Conservation (phyloP, 1,140 invertebrate genomes). For the Nymphalis io region DNA sequence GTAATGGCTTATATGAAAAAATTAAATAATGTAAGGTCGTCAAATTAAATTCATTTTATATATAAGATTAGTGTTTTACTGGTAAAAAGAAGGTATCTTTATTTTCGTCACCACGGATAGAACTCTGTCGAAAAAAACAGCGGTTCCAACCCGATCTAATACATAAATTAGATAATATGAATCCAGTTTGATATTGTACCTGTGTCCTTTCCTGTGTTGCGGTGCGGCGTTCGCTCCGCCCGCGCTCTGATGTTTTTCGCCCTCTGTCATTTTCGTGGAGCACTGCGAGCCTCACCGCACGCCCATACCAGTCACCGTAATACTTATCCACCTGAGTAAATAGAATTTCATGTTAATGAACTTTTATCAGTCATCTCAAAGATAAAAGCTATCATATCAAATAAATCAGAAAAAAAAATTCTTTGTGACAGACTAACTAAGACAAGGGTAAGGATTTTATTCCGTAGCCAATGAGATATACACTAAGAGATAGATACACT, state of each 20-base stretch:
- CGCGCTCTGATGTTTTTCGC: conserved; percentile 66
- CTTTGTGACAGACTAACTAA: neutral
- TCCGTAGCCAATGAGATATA: too few relatives aligned
- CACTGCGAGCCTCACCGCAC: conserved; percentile 61
- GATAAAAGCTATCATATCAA: conserved; percentile 7
- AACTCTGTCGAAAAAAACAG: neutral
- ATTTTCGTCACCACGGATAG: neutral
- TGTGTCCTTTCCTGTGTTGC: conserved; percentile 79
- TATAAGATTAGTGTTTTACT: too few relatives aligned
- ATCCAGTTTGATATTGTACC: conserved; percentile 38
- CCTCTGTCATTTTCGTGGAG: conserved; percentile 64
- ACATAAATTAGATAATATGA: neutral
- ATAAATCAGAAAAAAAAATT: neutral
- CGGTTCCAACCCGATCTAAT: neutral
- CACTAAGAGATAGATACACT: too few relatives aligned
- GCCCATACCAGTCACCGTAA: conserved; percentile 62
- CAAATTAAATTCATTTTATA: too few relatives aligned
- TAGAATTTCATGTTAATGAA: conserved; percentile 25
- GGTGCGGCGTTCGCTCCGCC: conserved; percentile 76
- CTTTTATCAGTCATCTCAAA: conserved; percentile 11
- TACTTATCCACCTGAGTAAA: conserved; percentile 58
- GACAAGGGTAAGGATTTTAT: too few relatives aligned
- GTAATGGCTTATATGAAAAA: neutral
- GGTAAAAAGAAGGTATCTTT: too few relatives aligned
- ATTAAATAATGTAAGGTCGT: neutral